Conservation (phyloP, 2,113 vertebrate genomes). For the Emydura subglobosa region DNA sequence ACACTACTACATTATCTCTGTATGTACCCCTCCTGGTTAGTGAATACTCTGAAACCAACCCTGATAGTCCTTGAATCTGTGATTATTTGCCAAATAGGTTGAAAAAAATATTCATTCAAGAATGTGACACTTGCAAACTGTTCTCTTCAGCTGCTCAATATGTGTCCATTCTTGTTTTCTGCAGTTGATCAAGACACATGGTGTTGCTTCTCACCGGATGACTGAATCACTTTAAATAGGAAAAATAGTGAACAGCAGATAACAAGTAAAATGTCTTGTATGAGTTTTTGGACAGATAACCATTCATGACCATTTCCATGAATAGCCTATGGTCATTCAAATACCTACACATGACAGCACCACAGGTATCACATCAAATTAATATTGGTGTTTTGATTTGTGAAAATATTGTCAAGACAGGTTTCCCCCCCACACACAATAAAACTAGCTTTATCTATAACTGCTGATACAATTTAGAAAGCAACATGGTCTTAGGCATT, state of each 20-base stretch:
- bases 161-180: neutral
- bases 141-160: fast-evolving
- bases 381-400: neutral
- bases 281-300: neutral
- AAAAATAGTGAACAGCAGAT: neutral
- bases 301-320: neutral
- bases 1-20: no score
- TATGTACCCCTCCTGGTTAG: no score
- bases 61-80: neutral
- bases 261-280: neutral
- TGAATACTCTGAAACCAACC: neutral
- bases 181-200: neutral
- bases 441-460: neutral
- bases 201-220: neutral
- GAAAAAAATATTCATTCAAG: neutral
- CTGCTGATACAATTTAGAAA: neutral
- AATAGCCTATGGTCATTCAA: fast-evolving
- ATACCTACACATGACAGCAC: neutral
- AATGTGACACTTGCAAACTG: neutral
- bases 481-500: neutral
- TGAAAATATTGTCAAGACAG: neutral
- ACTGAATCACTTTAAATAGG: neutral
- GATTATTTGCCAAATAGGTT: neutral
- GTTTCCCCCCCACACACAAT: neutral
- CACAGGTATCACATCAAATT: no score